Conservation (phyloP, 2,797 vertebrate genomes). For the Sphaeramia orbicularis region DNA sequence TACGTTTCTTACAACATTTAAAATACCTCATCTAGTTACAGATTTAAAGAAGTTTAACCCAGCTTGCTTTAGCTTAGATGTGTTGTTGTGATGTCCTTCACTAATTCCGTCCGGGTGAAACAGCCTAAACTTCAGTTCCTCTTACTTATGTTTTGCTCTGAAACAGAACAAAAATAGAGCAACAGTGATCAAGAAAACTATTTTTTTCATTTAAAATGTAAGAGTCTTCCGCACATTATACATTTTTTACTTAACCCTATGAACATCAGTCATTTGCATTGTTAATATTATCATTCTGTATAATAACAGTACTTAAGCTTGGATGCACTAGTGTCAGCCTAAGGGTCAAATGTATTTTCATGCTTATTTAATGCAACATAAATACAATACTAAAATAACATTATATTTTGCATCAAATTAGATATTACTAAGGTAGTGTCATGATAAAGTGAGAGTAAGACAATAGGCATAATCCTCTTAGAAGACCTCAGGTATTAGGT, state of each 20-base stretch:
- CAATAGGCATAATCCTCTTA: constrained; percentile 93
- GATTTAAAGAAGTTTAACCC: too few relatives aligned
- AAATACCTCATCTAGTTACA: too few relatives aligned
- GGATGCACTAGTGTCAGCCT: background rate
- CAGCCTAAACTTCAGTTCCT: background rate
- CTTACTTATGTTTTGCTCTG: too few relatives aligned
- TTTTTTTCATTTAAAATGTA: too few relatives aligned
- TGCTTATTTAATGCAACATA: background rate
- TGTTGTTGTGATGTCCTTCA: constrained; percentile 22
- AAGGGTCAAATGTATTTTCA: background rate
- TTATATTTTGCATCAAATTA: constrained; percentile 21
- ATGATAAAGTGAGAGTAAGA: constrained; percentile 83
- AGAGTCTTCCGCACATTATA: too few relatives aligned
- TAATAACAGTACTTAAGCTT: background rate
- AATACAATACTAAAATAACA: background rate
- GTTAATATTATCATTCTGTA: background rate
- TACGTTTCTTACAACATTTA: too few relatives aligned
- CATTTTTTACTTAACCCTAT: too few relatives aligned
- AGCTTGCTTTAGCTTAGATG: too few relatives aligned
- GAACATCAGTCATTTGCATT: background rate
- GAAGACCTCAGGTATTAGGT: constrained; percentile 89
- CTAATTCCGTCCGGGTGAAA: constrained; percentile 11
- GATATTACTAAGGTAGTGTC: constrained; percentile 59
- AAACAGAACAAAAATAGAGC: too few relatives aligned
- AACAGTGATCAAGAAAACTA: too few relatives aligned